A percentile compares a stretch with the other conserved stretches of the same genome.
Conservation (phyloP, 2,797 vertebrate species). For the Propithecus deckenii region DNA sequence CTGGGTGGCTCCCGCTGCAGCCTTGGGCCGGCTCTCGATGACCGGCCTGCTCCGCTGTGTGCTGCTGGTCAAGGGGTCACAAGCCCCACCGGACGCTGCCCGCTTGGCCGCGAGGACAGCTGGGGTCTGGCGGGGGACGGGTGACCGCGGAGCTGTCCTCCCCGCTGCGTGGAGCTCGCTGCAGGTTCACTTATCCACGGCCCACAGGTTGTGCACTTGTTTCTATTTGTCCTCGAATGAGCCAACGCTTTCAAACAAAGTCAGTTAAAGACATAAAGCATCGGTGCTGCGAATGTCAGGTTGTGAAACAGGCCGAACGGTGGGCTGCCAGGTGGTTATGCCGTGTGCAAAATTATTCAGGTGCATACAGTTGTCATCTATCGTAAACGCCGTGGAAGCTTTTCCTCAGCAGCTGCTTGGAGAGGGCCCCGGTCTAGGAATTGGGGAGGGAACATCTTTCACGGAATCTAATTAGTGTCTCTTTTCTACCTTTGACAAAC, state of each 20-base stretch:
- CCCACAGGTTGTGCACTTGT: neutral
- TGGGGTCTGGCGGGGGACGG: neutral
- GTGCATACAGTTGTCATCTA: neutral
- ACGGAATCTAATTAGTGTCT: neutral
- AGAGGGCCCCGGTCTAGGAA: neutral
- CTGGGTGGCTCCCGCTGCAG: fast-evolving
- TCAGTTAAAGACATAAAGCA: neutral
- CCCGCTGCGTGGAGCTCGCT: fast-evolving
- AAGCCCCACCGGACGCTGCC: fast-evolving
- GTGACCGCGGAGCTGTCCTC: fast-evolving
- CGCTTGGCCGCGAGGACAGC: fast-evolving
- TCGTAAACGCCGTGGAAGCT: neutral
- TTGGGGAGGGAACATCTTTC: neutral
- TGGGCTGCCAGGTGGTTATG: neutral
- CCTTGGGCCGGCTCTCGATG: fast-evolving
- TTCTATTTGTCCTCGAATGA: neutral
- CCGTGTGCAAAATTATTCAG: neutral
- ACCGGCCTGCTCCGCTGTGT: fast-evolving
- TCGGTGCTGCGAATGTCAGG: neutral
- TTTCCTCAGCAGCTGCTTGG: neutral
- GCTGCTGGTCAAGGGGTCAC: neutral
- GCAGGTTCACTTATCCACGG: fast-evolving
- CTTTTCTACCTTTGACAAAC: neutral
- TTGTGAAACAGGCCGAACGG: neutral
- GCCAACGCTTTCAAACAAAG: neutral